phyloP scores from a whole-genome alignment of 1,140 invertebrate genomes.

The Musca vetustissima region DNA sequence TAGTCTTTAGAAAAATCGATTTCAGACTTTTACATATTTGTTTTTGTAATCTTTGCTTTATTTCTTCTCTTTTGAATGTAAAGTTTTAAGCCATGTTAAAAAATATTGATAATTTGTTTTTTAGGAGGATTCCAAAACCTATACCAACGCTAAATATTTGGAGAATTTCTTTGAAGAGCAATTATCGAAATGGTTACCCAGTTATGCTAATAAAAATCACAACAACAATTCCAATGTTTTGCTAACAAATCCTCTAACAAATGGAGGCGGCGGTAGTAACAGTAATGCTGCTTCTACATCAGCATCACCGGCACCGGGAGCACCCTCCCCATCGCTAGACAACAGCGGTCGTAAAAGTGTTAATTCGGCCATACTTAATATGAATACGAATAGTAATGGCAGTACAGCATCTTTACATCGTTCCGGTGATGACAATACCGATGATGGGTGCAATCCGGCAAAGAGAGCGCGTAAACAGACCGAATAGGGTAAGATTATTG shows the following conservation, averaged over 20 bases:
- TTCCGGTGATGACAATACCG: conserved; percentile 37
- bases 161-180: conserved; percentile 85
- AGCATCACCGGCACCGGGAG: conserved; percentile 25
- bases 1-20: no score
- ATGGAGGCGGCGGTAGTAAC: conserved; percentile 6
- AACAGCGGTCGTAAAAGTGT: conserved; percentile 8
- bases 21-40: no score
- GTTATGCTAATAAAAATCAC: conserved; percentile 60
- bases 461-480: conserved; percentile 41
- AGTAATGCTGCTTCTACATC: conserved; percentile 29
- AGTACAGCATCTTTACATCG: conserved; percentile 36
- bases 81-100: background rate
- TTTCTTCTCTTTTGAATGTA: background rate
- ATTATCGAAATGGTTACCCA: conserved; percentile 77
- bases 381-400: conserved; percentile 35
- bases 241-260: conserved; percentile 10
- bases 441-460: conserved; percentile 44
- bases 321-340: conserved; percentile 3
- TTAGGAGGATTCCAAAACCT: conserved; percentile 80
- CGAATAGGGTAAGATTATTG: conserved; percentile 49
- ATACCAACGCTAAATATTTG: conserved; percentile 78
- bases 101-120: no score
- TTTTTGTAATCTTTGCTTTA: no score
- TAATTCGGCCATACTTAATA: conserved; percentile 7
- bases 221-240: conserved; percentile 23